phyloP scores from a whole-genome alignment of 2,797 vertebrate genomes.

The Phoeniculus purpureus region DNA sequence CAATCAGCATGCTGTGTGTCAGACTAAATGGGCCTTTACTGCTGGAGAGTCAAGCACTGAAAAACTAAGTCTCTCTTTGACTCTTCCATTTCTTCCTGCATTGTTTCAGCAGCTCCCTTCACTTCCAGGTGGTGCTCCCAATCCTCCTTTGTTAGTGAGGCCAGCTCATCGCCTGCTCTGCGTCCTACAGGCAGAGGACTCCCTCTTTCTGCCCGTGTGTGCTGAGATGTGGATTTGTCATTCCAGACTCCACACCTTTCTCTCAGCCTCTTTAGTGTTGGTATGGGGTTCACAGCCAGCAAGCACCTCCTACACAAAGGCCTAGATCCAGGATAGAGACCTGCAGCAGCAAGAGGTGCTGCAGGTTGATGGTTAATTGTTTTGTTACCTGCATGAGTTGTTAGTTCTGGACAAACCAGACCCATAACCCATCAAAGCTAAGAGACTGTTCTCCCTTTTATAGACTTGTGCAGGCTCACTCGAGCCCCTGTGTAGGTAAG shows the following conservation, averaged over 20 bases:
- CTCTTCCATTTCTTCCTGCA: not conserved
- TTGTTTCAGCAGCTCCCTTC: not conserved
- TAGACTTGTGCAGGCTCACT: not conserved
- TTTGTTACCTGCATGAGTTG: not conserved
- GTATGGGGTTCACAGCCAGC: not conserved
- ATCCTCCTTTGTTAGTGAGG: not conserved
- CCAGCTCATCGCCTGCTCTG: not conserved
- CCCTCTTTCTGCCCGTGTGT: fast-evolving
- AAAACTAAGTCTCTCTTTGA: not conserved
- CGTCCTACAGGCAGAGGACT: not conserved
- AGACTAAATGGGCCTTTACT: not conserved
- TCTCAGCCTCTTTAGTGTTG: not conserved
- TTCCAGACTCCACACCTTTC: not conserved
- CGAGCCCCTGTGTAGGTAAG: not conserved
- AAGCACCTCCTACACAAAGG: not conserved
- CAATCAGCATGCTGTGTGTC: not conserved
- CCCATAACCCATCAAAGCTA: not conserved
- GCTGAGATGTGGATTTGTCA: not conserved
- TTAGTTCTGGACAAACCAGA: not conserved
- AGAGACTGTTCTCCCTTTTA: conserved; percentile 10
- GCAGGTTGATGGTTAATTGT: not conserved
- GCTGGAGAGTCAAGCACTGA: not conserved
- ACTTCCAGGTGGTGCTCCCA: not conserved
- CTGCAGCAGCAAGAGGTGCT: not conserved
- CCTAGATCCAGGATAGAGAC: not conserved